phyloP scores from a whole-genome alignment of 1,140 invertebrate genomes.

The Trissolcus basalis region DNA sequence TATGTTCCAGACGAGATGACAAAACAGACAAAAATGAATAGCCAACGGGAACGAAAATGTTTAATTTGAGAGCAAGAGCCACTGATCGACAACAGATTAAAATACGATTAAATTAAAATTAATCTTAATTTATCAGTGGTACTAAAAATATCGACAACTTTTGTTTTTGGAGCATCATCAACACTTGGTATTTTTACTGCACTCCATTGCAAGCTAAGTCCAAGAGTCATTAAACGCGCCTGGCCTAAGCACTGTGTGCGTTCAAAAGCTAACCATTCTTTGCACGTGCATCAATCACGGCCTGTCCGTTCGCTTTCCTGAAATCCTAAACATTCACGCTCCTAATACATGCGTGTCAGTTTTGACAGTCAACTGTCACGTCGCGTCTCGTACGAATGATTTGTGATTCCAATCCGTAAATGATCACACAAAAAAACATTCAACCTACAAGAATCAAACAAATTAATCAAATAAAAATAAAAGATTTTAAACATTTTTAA shows the following conservation, averaged over 20 bases:
- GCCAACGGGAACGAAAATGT: not conserved
- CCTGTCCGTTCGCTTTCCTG: constrained; percentile 60
- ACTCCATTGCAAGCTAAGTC: constrained; percentile 13
- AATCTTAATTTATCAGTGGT: constrained; percentile 30
- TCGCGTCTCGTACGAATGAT: constrained; percentile 32
- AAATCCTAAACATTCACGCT: constrained; percentile 51
- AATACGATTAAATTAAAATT: constrained; percentile 32
- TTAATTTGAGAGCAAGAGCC: not conserved
- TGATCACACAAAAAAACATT: constrained; percentile 2
- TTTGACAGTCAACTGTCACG: constrained; percentile 53
- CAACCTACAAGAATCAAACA: not conserved
- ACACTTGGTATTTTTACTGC: constrained; percentile 34
- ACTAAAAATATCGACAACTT: constrained; percentile 32
- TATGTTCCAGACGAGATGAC: no score
- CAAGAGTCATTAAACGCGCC: constrained; percentile 67
- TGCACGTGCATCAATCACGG: constrained; percentile 72
- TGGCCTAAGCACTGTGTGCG: constrained; percentile 71
- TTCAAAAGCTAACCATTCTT: constrained; percentile 65
- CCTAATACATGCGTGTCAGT: constrained; percentile 55
- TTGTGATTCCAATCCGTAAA: constrained; percentile 23
- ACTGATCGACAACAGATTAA: not conserved
- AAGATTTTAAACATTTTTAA: no score
- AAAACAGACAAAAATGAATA: no score
- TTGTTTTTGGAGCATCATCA: constrained; percentile 37
- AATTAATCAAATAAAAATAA: not conserved